Percentiles rank a stretch among this genome's conserved stretches.
phyloP scores from a whole-genome alignment of 2,888 invertebrate genomes.

The Pyrocoelia pectoralis region DNA sequence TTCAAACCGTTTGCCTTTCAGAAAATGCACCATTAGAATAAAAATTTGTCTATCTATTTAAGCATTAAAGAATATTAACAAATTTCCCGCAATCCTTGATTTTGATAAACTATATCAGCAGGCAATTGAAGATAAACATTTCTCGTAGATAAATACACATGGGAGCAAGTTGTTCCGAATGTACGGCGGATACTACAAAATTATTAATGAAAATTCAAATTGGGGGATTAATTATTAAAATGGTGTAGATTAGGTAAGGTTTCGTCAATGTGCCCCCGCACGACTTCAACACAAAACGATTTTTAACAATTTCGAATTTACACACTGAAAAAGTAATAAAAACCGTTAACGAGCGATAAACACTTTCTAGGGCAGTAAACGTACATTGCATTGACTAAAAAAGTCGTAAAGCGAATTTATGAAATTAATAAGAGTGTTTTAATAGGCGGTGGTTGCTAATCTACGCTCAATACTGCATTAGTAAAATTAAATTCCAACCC shows the following conservation, averaged over 20 bases:
- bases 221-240: neutral
- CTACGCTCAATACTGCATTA: slow-evolving; percentile 37
- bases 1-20: too few species aligned
- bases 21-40: too few species aligned
- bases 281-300: neutral
- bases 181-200: neutral
- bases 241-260: neutral
- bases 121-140: neutral
- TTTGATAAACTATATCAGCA: too few species aligned
- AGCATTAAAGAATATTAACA: too few species aligned
- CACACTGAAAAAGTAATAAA: slow-evolving; percentile 28
- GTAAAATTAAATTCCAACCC: slow-evolving; percentile 40
- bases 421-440: slow-evolving; percentile 54
- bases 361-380: slow-evolving; percentile 25
- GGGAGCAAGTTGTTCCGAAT: neutral
- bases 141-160: neutral
- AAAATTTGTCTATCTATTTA: too few species aligned
- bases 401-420: slow-evolving; percentile 48
- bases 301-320: slow-evolving; percentile 15
- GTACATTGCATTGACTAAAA: slow-evolving; percentile 27
- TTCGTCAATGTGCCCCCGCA: too few species aligned
- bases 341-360: slow-evolving; percentile 33
- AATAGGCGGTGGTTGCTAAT: slow-evolving; percentile 43
- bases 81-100: too few species aligned
- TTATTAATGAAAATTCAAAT: slow-evolving; percentile 7